Base-by-base conservation (phyloP, 2,797 vertebrate genomes). In the Limosa lapponica region DNA sequence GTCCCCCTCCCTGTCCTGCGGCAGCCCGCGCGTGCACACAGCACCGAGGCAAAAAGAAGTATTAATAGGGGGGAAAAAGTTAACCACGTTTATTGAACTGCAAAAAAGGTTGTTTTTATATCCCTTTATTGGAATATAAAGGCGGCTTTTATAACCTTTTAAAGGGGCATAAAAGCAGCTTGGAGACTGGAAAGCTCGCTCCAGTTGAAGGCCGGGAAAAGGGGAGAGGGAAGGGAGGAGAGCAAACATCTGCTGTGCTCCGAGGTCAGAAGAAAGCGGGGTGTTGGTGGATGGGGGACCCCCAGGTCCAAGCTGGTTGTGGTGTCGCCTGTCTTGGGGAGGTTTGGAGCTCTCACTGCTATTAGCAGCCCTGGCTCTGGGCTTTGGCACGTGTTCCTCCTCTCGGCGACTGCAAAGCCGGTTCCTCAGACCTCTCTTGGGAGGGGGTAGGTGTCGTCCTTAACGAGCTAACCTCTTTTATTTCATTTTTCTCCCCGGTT, bases 91-190 rank as follows among this genome's bases (percentile, higher is more conserved):
- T 89, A 95, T 65, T 91, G 92, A 92, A 80, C 85, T 91, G 87
- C 18, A 0, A 92, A 78, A 77, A 80, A 72, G 82, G 61, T 90
- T 92, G 94, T 61, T 97, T 97, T 96, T 95, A 95, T 90, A 86
- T 91, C 44, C 54, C 84, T 97, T 97, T 97, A 97, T 96, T 96
- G 95, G 80, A 83, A 84, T 97, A 95, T 97, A 97, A 97, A 97
- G 94, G 67, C 67, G 72, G 93, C 83, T 91, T 96, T 97, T 96
- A 97, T 97, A 97, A 95, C 93, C 94, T 96, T 97, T 97, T 92
- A 97, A 94, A 93, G 95, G 79, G 86, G 89, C 59, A 75, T 97
- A 95, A 97, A 97, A 96, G 70, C 91, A 92, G 95, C 95, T 93
- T 10, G 59, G 95, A 72, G 94, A 94, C 81, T 59, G 46, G 83